Base-by-base conservation (phyloP, 1,140 invertebrate genomes). In the Eciton burchellii region DNA sequence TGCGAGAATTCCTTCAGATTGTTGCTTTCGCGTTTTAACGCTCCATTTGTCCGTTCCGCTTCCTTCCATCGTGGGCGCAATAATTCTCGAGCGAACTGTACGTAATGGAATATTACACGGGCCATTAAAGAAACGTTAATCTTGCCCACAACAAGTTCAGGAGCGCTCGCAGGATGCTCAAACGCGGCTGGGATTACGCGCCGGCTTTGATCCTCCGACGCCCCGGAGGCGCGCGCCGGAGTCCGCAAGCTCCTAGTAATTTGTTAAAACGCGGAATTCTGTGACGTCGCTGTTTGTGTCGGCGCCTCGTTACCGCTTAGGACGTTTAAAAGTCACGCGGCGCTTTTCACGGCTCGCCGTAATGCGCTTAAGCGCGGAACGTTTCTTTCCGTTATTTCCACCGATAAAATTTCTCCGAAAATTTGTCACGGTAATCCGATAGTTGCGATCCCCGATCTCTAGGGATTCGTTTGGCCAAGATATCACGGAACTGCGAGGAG, bases 91-190 rank as follows among this genome's bases (percentile, higher is more conserved):
- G 65, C 87, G 84, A 84, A 88, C 88, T 89, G 83, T 84, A 83
- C 84, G 89, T 94, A 93, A 94, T 94, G 91, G 92, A 93, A 93
- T 94, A 93, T 94, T 94, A 93, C 92, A 94, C 92, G 92, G 91
- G 84, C 93, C 92, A 94, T 94, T 94, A 93, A 93, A 93, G 92
- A 93, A 93, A 92, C 92, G 92, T 93, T 94, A 94, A 94, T 94
- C 92, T 93, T 92, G 86, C 84, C 92, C 91, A 93, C 92, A 93
- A 94, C 93, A 93, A 93, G 92, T 92, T 92, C 88, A 90, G 89
- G 85, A 86, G 89, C 89, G 57, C 77, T 87, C 72, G 86, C 84
- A 85, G 84, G 88, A 89, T 90, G 87, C 83, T 91, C 90, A 91
- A 90, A 90, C 90, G 90, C 76, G 85, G 88, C 88, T 85, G 74